Evolutionary conservation across 2,888 invertebrate genomes (phyloP), one percentile per base, ranked within the genome.

Genomic region (Chymomyza caudatula): DNA sequence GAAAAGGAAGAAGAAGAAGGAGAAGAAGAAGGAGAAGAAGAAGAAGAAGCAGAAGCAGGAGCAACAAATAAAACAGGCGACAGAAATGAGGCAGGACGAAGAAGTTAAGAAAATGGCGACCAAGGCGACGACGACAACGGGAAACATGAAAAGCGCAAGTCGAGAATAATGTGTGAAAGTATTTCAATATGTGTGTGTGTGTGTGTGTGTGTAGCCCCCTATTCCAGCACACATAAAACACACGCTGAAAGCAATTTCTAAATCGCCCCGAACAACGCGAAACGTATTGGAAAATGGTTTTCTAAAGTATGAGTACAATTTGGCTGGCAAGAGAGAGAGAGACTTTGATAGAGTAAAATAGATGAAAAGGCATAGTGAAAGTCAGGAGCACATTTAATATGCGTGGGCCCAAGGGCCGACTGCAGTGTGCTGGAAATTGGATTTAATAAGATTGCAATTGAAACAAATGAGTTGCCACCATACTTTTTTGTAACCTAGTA

Each of bases 201-300:
- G 25, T 54, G 44, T 55, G 47, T 55, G 20, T 11, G 20, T 23
- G 11, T 15, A 13, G 17, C 17, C 43, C 53, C 25, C 11, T 3
- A 15, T 4, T 49, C 5, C 22, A 22, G n/a, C 51, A 20, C 51
- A 51, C 61, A 61, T 60, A 60, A 60, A 60, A 60, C 47, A 61
- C 61, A 61, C 54, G 54, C 54, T 44, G 25, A 29, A 61, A 53
- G 47, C 43, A 61, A 61, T 54, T 61, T 61, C 61, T 43, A 54
- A 60, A 43, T 23, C 60, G 4, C 11, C 47, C n/a, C 19, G 5
- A 37, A 37, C 11, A 13, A 19, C 47, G 42, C 17, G 53, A 60
- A 54, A 60, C 54, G 20, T 61, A 61, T 54, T 61, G 54, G 54
- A 61, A 61, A 54, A 61, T 61, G 44, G 22, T 53, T 54, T 25